Evolutionary conservation across 2,113 vertebrate genomes (phyloP).

Genomic region (Myrmecophaga tridactyla): DNA sequence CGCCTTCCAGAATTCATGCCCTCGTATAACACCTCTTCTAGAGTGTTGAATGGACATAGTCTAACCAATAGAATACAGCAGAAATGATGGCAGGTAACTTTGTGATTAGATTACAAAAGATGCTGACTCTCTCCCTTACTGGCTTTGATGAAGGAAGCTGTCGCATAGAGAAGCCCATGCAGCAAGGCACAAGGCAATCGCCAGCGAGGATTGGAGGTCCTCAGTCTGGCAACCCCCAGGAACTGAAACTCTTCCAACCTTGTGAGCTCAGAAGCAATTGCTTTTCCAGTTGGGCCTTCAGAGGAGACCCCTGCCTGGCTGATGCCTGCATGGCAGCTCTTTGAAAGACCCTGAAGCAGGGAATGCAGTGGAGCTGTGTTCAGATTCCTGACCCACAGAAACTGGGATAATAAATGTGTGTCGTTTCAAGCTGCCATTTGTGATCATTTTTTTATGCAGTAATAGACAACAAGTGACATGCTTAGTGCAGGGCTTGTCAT

Average conservation of each 20-base stretch:
- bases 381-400: not conserved
- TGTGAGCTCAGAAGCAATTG: not conserved
- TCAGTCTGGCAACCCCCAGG: not conserved
- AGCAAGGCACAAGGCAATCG: not conserved
- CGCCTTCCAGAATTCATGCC: not conserved
- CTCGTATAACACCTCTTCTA: not conserved
- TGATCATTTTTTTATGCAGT: not conserved
- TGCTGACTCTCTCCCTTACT: no score
- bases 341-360: not conserved
- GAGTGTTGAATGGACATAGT: not conserved
- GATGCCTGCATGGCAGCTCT: not conserved
- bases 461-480: no score
- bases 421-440: not conserved
- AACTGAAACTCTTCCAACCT: not conserved
- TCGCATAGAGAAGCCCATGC: not conserved
- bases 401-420: not conserved
- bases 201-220: not conserved
- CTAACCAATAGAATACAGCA: not conserved
- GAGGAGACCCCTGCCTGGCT: not conserved
- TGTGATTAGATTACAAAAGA: not conserved
- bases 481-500: not conserved
- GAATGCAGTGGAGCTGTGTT: not conserved
- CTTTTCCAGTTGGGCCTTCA: not conserved
- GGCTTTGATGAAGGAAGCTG: not conserved
- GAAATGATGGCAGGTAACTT: not conserved